phyloP scores from a whole-genome alignment of 2,888 invertebrate genomes.

The Acronicta psi region DNA sequence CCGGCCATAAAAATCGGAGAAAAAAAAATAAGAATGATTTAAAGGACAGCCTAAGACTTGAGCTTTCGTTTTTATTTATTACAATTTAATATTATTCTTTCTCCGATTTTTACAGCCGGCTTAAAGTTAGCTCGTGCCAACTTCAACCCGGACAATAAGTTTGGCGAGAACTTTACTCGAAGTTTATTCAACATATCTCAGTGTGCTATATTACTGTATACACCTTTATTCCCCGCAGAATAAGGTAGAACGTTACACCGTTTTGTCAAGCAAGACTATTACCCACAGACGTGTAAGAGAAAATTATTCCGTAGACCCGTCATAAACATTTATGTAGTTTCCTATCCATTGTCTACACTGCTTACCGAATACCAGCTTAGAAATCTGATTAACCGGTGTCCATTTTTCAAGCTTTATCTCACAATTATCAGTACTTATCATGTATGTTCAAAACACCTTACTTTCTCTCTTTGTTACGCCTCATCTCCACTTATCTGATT shows the following conservation, averaged over 20 bases:
- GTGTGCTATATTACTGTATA: too few relatives aligned
- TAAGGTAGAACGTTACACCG: background rate
- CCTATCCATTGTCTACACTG: conserved; percentile 41
- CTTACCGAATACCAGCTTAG: conserved; percentile 37
- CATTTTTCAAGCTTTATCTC: conserved; percentile 41
- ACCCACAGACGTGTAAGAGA: conserved; percentile 11
- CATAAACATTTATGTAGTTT: conserved; percentile 10
- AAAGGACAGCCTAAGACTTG: too few relatives aligned
- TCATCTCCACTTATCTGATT: conserved; percentile 50
- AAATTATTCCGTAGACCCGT: conserved; percentile 16
- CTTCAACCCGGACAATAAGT: too few relatives aligned
- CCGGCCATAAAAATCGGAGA: too few relatives aligned
- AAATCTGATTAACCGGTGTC: conserved; percentile 37
- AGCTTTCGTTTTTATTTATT: too few relatives aligned
- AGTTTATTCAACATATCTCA: too few relatives aligned
- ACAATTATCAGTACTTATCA: conserved; percentile 44
- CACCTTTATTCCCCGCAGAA: too few relatives aligned
- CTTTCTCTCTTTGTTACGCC: conserved; percentile 56
- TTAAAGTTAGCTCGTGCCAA: too few relatives aligned
- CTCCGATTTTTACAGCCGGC: too few relatives aligned
- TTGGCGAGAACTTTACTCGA: too few relatives aligned
- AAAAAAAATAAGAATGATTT: too few relatives aligned
- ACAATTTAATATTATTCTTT: too few relatives aligned
- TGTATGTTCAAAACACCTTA: conserved; percentile 46
- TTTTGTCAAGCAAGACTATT: conserved; percentile 6